A percentile compares a stretch with the other conserved stretches of the same genome.
Evolutionary conservation across 2,888 invertebrate genomes (phyloP).

Genomic region (Chromoteleia sp.): DNA sequence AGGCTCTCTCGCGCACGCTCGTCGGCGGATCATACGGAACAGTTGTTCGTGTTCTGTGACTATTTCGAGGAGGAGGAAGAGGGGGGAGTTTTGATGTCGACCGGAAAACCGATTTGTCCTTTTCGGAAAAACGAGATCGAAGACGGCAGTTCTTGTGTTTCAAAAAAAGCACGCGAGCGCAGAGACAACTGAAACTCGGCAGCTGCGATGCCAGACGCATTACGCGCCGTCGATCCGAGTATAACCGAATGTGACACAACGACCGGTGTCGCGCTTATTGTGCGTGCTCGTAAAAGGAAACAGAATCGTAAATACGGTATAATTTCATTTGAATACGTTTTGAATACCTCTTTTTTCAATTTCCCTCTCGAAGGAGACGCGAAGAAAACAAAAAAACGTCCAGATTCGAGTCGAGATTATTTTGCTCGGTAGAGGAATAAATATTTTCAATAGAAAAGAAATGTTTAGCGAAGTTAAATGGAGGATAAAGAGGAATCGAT

Average conservation of each 20-base stretch:
- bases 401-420: constrained; percentile 13
- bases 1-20: constrained; percentile 17
- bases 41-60: constrained; percentile 45
- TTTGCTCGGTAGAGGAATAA: neutral
- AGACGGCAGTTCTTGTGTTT: constrained; percentile 67
- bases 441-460: neutral
- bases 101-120: constrained; percentile 67
- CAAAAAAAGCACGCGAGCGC: constrained; percentile 50
- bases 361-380: constrained; percentile 28
- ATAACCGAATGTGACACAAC: constrained; percentile 62
- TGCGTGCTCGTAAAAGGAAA: constrained; percentile 40
- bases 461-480: neutral
- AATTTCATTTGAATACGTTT: constrained; percentile 54
- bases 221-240: constrained; percentile 52
- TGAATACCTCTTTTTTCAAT: constrained; percentile 43
- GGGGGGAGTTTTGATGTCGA: constrained; percentile 32
- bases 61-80: constrained; percentile 48
- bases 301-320: constrained; percentile 41
- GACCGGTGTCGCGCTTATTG: constrained; percentile 48
- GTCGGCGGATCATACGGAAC: constrained; percentile 36
- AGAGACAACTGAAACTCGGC: constrained; percentile 55
- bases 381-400: neutral
- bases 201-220: constrained; percentile 57
- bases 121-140: constrained; percentile 67
- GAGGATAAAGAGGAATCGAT: neutral